These are phyloP conservation scores for Syrrhaptes paradoxus DNA, from an alignment of 2,113 vertebrate genomes.

Conservation along the genomic window DNA sequence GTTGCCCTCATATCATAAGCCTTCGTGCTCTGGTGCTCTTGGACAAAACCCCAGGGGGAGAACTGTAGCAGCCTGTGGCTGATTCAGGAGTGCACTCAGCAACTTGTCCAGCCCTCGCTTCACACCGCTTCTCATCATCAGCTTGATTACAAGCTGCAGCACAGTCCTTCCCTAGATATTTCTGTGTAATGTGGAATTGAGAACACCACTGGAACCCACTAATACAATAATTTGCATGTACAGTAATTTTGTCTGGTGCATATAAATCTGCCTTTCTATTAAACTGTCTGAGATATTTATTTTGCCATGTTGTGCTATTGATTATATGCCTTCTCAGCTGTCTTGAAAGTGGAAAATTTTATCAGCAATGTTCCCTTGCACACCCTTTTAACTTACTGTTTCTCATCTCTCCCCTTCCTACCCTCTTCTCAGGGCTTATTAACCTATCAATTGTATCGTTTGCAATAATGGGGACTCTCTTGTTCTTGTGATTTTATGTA, in stretches of 20 bases:
- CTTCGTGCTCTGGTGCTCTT: neutral
- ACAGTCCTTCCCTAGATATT: neutral
- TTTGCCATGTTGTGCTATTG: neutral
- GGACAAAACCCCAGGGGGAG: neutral
- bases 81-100: neutral
- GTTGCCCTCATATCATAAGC: neutral
- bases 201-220: neutral
- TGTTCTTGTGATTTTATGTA: neutral
- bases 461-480: neutral
- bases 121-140: neutral
- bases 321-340: neutral
- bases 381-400: neutral
- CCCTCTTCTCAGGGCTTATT: neutral
- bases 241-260: neutral
- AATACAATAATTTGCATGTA: neutral
- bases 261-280: neutral
- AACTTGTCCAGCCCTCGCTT: neutral
- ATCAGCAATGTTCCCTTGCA: neutral
- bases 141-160: neutral
- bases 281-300: neutral
- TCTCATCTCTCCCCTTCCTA: neutral
- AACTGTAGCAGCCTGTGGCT: neutral
- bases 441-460: neutral
- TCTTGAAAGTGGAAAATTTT: neutral
- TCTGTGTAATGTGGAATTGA: neutral